Conservation (phyloP, 2,888 invertebrate species). For the Volucella inanis region DNA sequence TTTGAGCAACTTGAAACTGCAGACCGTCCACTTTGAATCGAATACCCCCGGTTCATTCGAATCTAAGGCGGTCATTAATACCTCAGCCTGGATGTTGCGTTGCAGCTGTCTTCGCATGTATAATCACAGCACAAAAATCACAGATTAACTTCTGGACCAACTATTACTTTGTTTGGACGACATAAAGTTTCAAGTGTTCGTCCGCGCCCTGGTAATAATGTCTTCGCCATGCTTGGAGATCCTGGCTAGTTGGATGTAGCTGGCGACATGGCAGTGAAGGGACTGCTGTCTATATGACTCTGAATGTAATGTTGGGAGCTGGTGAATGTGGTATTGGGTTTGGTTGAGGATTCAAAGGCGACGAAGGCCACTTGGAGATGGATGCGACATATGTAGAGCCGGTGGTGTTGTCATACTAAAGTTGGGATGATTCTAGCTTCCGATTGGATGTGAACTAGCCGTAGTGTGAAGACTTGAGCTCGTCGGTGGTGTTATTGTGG, state of each 20-base stretch:
- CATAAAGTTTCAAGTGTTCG: slow-evolving; percentile 93
- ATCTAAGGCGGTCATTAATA: slow-evolving; percentile 86
- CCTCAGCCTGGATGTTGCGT: slow-evolving; percentile 92
- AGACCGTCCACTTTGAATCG: slow-evolving; percentile 94
- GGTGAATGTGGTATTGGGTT: slow-evolving; percentile 83
- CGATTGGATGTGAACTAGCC: slow-evolving; percentile 88
- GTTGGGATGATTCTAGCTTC: slow-evolving; percentile 80
- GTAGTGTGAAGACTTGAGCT: slow-evolving; percentile 95
- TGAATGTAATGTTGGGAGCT: slow-evolving; percentile 85
- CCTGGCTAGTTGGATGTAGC: slow-evolving; percentile 93
- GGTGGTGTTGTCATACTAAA: slow-evolving; percentile 84
- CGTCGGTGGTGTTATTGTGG: slow-evolving; percentile 93
- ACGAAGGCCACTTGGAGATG: slow-evolving; percentile 84
- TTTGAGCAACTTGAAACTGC: slow-evolving; percentile 93
- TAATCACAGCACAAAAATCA: slow-evolving; percentile 96
- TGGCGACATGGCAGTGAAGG: slow-evolving; percentile 90
- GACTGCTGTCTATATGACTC: slow-evolving; percentile 88
- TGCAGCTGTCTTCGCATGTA: slow-evolving; percentile 94
- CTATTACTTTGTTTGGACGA: slow-evolving; percentile 88
- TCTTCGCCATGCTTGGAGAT: slow-evolving; percentile 94
- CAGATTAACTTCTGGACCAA: slow-evolving; percentile 91
- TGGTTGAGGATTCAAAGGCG: slow-evolving; percentile 83
- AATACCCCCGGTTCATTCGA: slow-evolving; percentile 94
- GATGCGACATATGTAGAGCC: slow-evolving; percentile 87
- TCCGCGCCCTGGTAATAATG: slow-evolving; percentile 92